These are phyloP conservation scores for Platycheirus rosarum DNA, from an alignment of 2,888 invertebrate species.

Conservation along the genomic window DNA sequence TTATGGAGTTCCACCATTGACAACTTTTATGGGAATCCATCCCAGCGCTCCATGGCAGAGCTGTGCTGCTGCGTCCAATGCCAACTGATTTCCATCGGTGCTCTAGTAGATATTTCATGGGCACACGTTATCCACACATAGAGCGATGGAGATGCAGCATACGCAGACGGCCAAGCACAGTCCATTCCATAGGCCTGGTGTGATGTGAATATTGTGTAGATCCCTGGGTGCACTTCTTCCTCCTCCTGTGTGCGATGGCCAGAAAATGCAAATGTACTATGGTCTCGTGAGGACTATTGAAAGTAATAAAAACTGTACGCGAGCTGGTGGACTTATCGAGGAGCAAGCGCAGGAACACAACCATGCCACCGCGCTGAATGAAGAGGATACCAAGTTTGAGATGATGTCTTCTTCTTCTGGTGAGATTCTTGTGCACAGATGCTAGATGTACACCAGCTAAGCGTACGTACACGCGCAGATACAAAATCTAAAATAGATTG, in stretches of 20 bases:
- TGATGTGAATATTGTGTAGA: conserved; percentile 35
- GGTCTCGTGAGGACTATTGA: conserved; percentile 65
- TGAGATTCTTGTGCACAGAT: conserved; percentile 54
- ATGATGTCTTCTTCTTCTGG: conserved; percentile 72
- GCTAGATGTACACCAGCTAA: conserved; percentile 55
- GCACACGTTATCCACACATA: conserved; percentile 70
- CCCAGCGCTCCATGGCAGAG: conserved; percentile 66
- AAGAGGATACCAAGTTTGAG: conserved; percentile 48
- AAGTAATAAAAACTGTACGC: conserved; percentile 43
- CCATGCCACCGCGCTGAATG: conserved; percentile 1
- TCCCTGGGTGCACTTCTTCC: neutral
- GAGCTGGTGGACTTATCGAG: conserved; percentile 18
- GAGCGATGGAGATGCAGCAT: conserved; percentile 14
- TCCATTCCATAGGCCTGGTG: conserved; percentile 19
- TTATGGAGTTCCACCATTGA: conserved; percentile 74
- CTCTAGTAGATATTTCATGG: conserved; percentile 74
- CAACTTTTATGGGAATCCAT: conserved; percentile 77
- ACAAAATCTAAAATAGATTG: conserved; percentile 70
- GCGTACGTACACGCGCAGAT: conserved; percentile 43
- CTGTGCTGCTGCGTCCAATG: conserved; percentile 66
- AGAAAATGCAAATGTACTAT: conserved; percentile 63
- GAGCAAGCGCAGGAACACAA: conserved; percentile 8
- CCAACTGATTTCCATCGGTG: conserved; percentile 73
- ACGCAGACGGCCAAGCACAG: conserved; percentile 19
- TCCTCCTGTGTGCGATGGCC: neutral